Percentiles rank a stretch among this genome's conserved stretches.
phyloP scores from a whole-genome alignment of 2,888 invertebrate species.

The Epistrophella euchroma region DNA sequence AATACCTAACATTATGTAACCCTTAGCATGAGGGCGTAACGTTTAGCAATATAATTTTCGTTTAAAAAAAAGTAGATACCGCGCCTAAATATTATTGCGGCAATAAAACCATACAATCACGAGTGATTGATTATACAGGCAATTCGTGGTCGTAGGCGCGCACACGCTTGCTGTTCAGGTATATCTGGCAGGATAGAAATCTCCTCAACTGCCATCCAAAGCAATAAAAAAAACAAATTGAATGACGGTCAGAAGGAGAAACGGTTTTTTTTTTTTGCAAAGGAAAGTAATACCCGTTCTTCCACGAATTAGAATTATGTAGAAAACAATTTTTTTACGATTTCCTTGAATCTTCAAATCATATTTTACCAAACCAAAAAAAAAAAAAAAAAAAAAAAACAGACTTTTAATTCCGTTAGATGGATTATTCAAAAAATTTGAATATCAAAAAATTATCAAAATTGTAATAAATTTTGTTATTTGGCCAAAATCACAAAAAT shows the following conservation, averaged over 20 bases:
- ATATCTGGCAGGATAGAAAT: constrained; percentile 19
- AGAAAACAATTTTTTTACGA: constrained; percentile 33
- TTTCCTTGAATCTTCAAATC: not conserved
- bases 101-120: constrained; percentile 54
- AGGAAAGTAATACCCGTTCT: constrained; percentile 64
- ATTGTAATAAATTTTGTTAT: constrained; percentile 47
- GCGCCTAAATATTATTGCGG: constrained; percentile 57
- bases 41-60: constrained; percentile 65
- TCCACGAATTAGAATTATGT: constrained; percentile 40
- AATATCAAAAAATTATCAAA: constrained; percentile 46
- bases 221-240: constrained; percentile 46
- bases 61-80: constrained; percentile 20
- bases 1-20: constrained; percentile 60
- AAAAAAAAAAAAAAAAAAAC: not conserved
- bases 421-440: constrained; percentile 51
- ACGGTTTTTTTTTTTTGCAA: constrained; percentile 40
- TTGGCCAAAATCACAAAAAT: constrained; percentile 10
- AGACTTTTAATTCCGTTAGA: constrained; percentile 8
- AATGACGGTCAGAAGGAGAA: constrained; percentile 11
- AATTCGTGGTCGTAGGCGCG: constrained; percentile 52
- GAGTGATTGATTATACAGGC: constrained; percentile 39
- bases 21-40: constrained; percentile 61
- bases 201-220: constrained; percentile 24
- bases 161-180: constrained; percentile 48
- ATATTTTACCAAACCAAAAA: not conserved